Percentiles rank a stretch among this genome's conserved stretches.
Conservation (phyloP, 2,797 vertebrate species). For the Molossus alvarezi region DNA sequence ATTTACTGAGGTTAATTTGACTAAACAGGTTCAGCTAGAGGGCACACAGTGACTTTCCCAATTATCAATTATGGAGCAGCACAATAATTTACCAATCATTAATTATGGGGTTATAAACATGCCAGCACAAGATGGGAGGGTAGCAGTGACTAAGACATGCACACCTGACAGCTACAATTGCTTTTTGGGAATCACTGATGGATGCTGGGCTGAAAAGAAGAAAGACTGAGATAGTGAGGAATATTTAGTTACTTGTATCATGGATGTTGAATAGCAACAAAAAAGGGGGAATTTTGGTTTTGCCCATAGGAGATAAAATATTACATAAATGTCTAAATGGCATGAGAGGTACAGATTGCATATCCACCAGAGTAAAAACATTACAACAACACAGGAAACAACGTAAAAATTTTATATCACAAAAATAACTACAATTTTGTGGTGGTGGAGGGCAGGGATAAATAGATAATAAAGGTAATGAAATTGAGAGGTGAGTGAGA, state of each 20-base stretch:
- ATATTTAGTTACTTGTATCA: neutral
- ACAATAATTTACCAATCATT: too few species aligned
- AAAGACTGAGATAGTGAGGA: neutral
- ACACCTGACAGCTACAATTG: constrained; percentile 5
- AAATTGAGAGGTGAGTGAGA: constrained; percentile 56
- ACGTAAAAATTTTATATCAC: neutral
- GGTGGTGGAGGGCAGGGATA: neutral
- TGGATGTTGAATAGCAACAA: constrained; percentile 35
- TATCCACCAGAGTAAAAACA: constrained; percentile 17
- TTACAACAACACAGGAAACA: constrained; percentile 49
- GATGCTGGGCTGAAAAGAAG: neutral
- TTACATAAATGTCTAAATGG: constrained; percentile 13
- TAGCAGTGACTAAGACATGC: neutral
- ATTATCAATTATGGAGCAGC: too few species aligned
- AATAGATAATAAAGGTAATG: neutral
- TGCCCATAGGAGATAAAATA: constrained; percentile 58
- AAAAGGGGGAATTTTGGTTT: constrained; percentile 26
- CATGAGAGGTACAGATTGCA: neutral
- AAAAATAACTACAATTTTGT: constrained; percentile 32
- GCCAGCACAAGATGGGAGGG: neutral
- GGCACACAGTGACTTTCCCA: too few species aligned
- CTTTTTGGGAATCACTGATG: neutral
- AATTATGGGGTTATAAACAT: too few species aligned
- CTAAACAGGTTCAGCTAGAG: too few species aligned
- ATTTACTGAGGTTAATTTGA: too few species aligned